phyloP scores from a whole-genome alignment of 2,113 vertebrate species.

The Gadus macrocephalus region DNA sequence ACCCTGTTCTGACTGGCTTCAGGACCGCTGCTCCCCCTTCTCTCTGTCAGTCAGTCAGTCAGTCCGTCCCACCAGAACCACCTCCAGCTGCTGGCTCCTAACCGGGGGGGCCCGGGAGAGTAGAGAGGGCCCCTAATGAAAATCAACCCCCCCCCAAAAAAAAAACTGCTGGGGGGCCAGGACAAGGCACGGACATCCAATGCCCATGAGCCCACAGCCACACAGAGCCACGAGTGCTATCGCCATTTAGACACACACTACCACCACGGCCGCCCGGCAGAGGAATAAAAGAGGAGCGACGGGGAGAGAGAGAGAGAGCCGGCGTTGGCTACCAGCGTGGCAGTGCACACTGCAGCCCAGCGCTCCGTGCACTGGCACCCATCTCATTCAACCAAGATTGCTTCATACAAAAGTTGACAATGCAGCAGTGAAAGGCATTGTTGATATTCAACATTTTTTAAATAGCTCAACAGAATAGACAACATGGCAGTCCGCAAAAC shows the following conservation, averaged over 20 bases:
- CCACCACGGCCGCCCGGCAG: conserved; percentile 32
- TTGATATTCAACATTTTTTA: conserved; percentile 99
- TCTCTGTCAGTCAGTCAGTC: conserved; percentile 13
- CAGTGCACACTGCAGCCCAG: conserved; percentile 61
- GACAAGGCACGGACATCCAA: conserved; percentile 23
- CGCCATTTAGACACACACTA: conserved; percentile 24
- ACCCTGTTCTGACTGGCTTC: conserved; percentile 55
- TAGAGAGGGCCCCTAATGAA: conserved; percentile 6
- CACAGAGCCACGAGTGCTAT: background rate
- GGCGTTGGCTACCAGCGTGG: conserved; percentile 43
- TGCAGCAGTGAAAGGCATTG: conserved; percentile 94
- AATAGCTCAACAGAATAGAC: conserved; percentile 98
- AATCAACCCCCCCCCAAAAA: background rate
- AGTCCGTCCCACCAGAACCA: conserved; percentile 38
- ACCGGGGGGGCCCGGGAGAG: conserved; percentile 32
- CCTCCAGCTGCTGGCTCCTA: conserved; percentile 51
- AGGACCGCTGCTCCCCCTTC: conserved; percentile 40
- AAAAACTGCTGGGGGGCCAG: background rate
- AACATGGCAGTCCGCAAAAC: conserved; percentile 94
- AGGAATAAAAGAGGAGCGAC: conserved; percentile 22
- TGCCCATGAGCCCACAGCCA: conserved; percentile 16
- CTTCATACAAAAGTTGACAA: conserved; percentile 99
- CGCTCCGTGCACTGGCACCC: conserved; percentile 76
- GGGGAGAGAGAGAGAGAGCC: conserved; percentile 21
- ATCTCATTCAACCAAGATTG: conserved; percentile 98